A percentile compares a stretch with the other conserved stretches of the same genome.
These are phyloP conservation scores for Diplosoma virens DNA, from an alignment of 23 tunicate genomes.

Conservation along the genomic window DNA sequence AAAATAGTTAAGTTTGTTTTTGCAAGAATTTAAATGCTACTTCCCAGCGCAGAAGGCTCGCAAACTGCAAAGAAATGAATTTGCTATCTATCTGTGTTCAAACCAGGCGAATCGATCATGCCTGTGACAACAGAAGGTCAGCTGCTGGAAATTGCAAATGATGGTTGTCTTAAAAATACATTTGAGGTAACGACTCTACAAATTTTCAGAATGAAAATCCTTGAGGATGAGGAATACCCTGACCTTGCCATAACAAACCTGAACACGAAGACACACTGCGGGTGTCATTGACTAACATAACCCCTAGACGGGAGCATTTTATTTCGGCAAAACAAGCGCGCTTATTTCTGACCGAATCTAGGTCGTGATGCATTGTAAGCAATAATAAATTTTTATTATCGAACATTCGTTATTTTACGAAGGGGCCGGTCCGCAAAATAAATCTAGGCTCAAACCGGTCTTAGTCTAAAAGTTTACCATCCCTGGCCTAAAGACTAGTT, in stretches of 20 bases:
- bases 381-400: neutral
- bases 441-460: neutral
- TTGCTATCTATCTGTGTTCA: neutral
- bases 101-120: slow-evolving; percentile 23
- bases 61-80: slow-evolving; percentile 25
- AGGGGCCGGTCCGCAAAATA: neutral
- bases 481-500: no score
- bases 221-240: slow-evolving; percentile 18
- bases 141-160: slow-evolving; percentile 22
- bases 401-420: neutral
- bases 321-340: neutral
- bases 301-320: neutral
- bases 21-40: neutral
- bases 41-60: slow-evolving; percentile 14
- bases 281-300: slow-evolving; percentile 10
- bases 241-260: neutral
- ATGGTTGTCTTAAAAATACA: neutral
- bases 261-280: neutral
- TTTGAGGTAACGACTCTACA: slow-evolving; percentile 8
- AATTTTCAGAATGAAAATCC: slow-evolving; percentile 5
- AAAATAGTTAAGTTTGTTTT: neutral
- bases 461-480: no score
- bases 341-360: neutral
- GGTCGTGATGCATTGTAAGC: neutral
- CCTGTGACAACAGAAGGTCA: neutral